Percentiles rank a stretch among this genome's conserved stretches.
Evolutionary conservation across 1,140 invertebrate species (phyloP).

Genomic region (Phthorimaea operculella): DNA sequence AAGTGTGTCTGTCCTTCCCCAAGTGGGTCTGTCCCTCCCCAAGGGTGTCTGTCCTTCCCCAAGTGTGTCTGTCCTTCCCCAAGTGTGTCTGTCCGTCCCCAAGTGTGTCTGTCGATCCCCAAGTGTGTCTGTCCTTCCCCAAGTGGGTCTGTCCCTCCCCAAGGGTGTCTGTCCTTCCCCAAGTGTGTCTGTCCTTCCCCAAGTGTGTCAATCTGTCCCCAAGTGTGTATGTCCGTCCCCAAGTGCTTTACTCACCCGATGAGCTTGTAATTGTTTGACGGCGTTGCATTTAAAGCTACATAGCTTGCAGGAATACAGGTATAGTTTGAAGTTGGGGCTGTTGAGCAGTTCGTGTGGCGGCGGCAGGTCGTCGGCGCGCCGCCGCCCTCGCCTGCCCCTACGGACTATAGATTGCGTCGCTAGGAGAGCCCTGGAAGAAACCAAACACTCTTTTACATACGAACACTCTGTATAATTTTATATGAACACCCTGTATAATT

Average conservation of each 20-base stretch:
- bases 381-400: constrained; percentile 21
- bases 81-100: not conserved
- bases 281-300: constrained; percentile 62
- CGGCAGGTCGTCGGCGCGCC: constrained; percentile 34
- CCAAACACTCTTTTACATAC: too few species aligned
- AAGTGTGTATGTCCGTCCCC: too few species aligned
- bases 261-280: constrained; percentile 51
- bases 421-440: constrained; percentile 11
- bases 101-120: too few species aligned
- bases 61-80: not conserved
- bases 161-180: too few species aligned
- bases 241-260: constrained; percentile 33
- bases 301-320: constrained; percentile 57
- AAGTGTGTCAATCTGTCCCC: too few species aligned
- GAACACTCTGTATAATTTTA: too few species aligned
- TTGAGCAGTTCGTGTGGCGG: constrained; percentile 46
- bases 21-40: too few species aligned
- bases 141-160: too few species aligned
- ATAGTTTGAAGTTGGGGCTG: constrained; percentile 57
- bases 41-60: too few species aligned
- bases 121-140: too few species aligned
- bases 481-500: too few species aligned
- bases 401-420: not conserved
- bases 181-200: too few species aligned
- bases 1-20: not conserved